Base-by-base conservation (phyloP, 2,888 invertebrate species). In the Ceriagrion tenellum region DNA sequence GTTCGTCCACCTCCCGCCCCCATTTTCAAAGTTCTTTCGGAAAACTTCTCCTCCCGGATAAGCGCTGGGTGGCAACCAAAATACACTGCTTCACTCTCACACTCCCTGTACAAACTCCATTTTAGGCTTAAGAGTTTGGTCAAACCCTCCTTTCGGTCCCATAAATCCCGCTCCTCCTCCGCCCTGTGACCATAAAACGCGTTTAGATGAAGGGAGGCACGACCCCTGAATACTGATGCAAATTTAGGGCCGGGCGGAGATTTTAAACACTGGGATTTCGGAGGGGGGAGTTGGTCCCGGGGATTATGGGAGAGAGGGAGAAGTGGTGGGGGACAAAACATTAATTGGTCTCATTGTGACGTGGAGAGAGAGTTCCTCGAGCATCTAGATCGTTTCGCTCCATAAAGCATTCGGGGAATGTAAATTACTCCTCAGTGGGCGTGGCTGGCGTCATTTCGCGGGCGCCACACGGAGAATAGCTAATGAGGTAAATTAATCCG, bases 271-370 rank as follows among this genome's bases (percentile, higher is more conserved):
- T 81, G 81, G 12, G 81, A 6, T 81, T 81, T 35, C 81, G 81
- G 16, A 35, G 35, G 30, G 35, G 20, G 59, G 16, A 2, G 20
- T 12, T 59, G 20, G 20, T 3, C 20, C 10, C 10, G 18, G 18
- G 16, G 18, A 59, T 59, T 59, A 20, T 69, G 69, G 40, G 47
- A n/a, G 93, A 40, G 93, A 63, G 56, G 69, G 59, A 56, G 59
- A 23, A 59, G 20, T 56, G 56, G 56, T 8, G 56, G 91, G 63
- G 63, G 13, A 63, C 63, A 56, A 91, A 20, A 91, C 91, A 91
- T 91, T 91, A 91, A 91, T 91, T 91, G 91, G 63, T 40, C 91
- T 91, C 91, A 59, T 91, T 91, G 91, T 69, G 91, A 40, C 91
- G 16, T 20, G 91, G 63, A 91, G 63, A 93, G 40, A 23, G 47